Percentiles rank a stretch among this genome's conserved stretches.
Conservation (phyloP, 2,888 invertebrate genomes). For the Nemotelus pantherinus region DNA sequence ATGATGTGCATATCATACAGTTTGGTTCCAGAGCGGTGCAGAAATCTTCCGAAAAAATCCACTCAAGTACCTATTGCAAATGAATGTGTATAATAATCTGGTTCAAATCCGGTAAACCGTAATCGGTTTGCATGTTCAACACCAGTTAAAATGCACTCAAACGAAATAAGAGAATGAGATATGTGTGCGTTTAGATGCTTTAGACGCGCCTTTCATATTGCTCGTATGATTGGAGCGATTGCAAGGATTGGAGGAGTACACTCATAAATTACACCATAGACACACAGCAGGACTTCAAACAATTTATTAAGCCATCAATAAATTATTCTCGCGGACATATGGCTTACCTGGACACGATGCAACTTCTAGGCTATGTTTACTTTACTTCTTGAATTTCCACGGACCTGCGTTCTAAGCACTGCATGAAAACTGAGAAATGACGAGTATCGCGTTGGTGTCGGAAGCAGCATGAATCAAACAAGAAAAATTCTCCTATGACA, state of each 20-base stretch:
- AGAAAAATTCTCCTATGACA: neutral
- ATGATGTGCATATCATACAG: constrained; percentile 3
- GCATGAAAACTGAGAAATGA: neutral
- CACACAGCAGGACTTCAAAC: constrained; percentile 55
- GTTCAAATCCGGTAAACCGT: constrained; percentile 41
- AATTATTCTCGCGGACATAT: constrained; percentile 50
- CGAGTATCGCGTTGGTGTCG: constrained; percentile 38
- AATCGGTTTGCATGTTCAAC: constrained; percentile 47
- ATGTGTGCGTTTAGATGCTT: constrained; percentile 4
- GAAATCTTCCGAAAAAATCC: neutral
- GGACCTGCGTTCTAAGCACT: constrained; percentile 15
- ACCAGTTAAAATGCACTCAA: constrained; percentile 45
- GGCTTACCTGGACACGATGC: constrained; percentile 29
- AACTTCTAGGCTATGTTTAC: constrained; percentile 35
- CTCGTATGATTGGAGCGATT: constrained; percentile 37
- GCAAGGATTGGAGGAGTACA: constrained; percentile 34
- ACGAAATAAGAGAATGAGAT: constrained; percentile 35
- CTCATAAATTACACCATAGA: constrained; percentile 55
- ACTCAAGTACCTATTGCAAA: neutral
- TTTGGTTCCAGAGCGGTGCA: neutral
- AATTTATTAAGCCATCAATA: constrained; percentile 56
- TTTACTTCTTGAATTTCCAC: constrained; percentile 43
- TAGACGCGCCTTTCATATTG: constrained; percentile 30
- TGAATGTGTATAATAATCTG: constrained; percentile 40
- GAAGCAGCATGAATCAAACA: constrained; percentile 35